Evolutionary conservation across 2,113 vertebrate species (phyloP), one percentile per base, ranked within the genome.

Genomic region (Marcusenius ussheri): DNA sequence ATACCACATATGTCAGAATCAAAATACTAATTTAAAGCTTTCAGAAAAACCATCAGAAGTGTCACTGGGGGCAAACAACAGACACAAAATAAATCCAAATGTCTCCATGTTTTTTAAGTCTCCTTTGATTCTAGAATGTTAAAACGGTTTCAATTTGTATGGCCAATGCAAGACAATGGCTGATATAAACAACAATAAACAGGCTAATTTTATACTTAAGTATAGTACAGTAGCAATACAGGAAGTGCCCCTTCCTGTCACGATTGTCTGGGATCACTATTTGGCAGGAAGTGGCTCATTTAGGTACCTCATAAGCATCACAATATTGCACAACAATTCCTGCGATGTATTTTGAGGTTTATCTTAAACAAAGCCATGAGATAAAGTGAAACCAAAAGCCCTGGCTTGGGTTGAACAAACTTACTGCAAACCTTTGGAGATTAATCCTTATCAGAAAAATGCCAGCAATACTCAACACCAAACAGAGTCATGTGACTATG

Each of bases 241-340:
- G 91, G 91, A 91, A 91, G 88, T 91, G 74, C 88, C 87, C 88
- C 89, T 91, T 87, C 91, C 89, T 90, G 87, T 89, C 56, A 88
- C 39, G 45, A 89, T 90, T 88, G 70, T n/a, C 80, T 58, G 50
- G 87, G 88, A 83, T 90, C 91, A 91, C 83, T 89, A 87, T 90
- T 91, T 91, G 91, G 89, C 91, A 91, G 91, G 91, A 91, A 91
- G 91, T 90, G 35, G 51, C 58, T 90, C 50, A 89, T 77, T 86
- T 91, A 58, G 84, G 80, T 46, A 88, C 87, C 58, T 90, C 49
- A 91, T 74, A 89, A 87, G 42, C 89, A 90, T 91, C 89, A 88
- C 42, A 88, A 56, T 83, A 50, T 83, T 58, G 66, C 70, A 62
- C 70, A 47, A 90, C 45, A 35, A 45, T 83, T 83, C 62, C n/a